Evolutionary conservation across 2,113 vertebrate genomes (phyloP).

Genomic region (Bolborhynchus lineola): DNA sequence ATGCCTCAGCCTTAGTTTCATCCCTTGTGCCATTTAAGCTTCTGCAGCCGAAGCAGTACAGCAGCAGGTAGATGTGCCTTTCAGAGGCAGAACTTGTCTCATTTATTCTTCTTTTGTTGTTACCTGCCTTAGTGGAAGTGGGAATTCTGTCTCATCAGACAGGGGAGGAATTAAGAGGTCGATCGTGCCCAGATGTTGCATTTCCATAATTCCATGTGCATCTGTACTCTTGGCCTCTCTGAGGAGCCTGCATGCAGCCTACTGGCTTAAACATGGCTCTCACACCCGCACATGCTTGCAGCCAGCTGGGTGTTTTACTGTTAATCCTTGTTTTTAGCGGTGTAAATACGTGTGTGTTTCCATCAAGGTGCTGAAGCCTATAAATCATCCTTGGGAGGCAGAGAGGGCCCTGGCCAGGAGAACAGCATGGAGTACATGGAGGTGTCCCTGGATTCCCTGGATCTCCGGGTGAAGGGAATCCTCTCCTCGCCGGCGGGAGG

Average conservation of each 20-base stretch:
- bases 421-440: constrained; percentile 87
- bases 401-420: constrained; percentile 55
- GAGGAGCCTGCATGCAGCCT: neutral
- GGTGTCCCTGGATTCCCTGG: constrained; percentile 88
- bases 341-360: neutral
- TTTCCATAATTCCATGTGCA: neutral
- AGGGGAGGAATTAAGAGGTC: neutral
- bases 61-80: neutral
- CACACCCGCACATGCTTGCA: neutral
- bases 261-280: neutral
- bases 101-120: neutral
- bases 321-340: neutral
- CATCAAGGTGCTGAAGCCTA: constrained; percentile 69
- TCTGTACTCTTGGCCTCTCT: neutral
- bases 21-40: neutral
- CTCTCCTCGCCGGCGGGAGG: constrained; percentile 82
- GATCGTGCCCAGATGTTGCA: neutral
- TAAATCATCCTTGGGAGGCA: constrained; percentile 69
- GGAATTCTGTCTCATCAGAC: neutral
- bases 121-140: neutral
- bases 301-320: neutral
- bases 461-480: constrained; percentile 86
- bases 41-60: neutral
- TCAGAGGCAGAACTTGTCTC: neutral
- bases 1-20: neutral